Evolutionary conservation across 2,113 vertebrate genomes (phyloP).

Genomic region (Monopterus albus): DNA sequence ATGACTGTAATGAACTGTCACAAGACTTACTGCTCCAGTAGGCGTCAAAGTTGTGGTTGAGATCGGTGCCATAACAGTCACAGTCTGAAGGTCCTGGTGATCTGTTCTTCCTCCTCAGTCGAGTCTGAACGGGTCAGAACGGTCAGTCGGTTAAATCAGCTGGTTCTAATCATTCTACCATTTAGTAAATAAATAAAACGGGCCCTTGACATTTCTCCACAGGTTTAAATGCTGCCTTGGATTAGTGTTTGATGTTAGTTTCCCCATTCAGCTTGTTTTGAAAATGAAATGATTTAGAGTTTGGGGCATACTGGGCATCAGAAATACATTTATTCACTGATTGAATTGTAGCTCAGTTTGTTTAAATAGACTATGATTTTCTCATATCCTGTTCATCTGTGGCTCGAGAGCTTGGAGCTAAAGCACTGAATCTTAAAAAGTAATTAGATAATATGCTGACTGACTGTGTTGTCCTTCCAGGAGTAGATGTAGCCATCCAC

Average conservation of each 20-base stretch:
- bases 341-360: too few species aligned
- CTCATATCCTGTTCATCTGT: conserved; percentile 12
- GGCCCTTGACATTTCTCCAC: not conserved
- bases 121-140: conserved; percentile 73
- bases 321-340: conserved; percentile 1
- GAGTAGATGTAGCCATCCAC: conserved; percentile 88
- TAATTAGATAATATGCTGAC: conserved; percentile 39
- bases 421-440: not conserved
- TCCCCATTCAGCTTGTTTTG: not conserved
- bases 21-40: conserved; percentile 89
- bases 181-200: not conserved
- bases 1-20: too few species aligned
- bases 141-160: not conserved
- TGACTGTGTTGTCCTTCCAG: conserved; percentile 80
- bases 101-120: conserved; percentile 89
- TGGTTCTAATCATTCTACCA: not conserved
- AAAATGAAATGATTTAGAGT: not conserved
- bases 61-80: conserved; percentile 83
- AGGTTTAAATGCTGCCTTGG: rapidly evolving
- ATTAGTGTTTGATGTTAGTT: not conserved
- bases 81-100: conserved; percentile 67
- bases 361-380: not conserved
- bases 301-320: not conserved
- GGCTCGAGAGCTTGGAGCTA: not conserved
- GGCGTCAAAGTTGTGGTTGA: conserved; percentile 89